These are phyloP conservation scores for Pararge aegeria DNA, from an alignment of 1,140 invertebrate genomes.

Conservation along the genomic window DNA sequence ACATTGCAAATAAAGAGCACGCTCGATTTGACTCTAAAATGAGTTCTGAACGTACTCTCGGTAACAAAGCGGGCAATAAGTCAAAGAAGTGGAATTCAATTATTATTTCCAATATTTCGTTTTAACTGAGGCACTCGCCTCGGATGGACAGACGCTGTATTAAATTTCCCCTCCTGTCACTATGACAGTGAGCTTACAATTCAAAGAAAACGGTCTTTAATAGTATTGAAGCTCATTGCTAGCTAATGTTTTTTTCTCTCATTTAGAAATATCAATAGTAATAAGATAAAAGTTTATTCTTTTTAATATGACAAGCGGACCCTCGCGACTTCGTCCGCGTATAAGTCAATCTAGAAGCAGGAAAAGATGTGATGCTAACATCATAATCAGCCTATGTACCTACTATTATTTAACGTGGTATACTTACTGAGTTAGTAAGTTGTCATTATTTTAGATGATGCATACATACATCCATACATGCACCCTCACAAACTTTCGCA, in stretches of 20 bases:
- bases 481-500: no score
- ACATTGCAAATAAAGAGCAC: conserved; percentile 14
- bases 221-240: background rate
- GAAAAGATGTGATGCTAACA: no score
- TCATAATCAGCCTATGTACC: no score
- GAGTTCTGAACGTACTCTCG: conserved; percentile 15
- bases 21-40: conserved; percentile 19
- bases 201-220: background rate
- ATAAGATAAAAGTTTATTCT: no score
- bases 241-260: background rate
- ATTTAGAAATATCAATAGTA: no score
- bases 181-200: background rate
- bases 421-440: no score
- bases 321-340: no score
- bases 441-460: no score
- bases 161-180: conserved; percentile 36
- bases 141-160: conserved; percentile 42
- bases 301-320: no score
- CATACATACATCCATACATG: no score
- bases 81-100: conserved; percentile 45
- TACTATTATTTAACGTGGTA: no score
- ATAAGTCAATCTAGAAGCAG: no score
- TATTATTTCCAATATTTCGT: conserved; percentile 50
- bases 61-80: conserved; percentile 36
- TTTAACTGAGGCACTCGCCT: conserved; percentile 41